phyloP scores from a whole-genome alignment of 2,797 vertebrate species.

The Ispidina lecontei region DNA sequence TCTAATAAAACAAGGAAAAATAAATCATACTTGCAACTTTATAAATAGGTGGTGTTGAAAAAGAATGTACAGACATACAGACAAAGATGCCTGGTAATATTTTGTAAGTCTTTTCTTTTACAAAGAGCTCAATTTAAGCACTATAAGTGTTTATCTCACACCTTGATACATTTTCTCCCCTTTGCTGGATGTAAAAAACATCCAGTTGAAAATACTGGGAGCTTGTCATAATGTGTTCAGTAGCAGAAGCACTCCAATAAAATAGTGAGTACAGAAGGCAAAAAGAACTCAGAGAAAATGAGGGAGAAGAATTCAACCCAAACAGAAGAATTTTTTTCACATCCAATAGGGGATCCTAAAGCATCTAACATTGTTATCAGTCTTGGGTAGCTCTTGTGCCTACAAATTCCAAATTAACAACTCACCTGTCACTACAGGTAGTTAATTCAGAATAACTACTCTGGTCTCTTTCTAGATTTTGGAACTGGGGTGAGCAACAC shows the following conservation, averaged over 20 bases:
- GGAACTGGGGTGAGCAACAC: not conserved
- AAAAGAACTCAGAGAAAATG: not conserved
- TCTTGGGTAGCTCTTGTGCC: not conserved
- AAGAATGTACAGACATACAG: not conserved
- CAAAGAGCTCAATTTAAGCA: not conserved
- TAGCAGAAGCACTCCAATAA: not conserved
- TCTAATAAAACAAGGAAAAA: slow-evolving; percentile 18
- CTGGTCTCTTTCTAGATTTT: not conserved
- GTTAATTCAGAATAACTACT: not conserved
- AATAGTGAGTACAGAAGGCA: not conserved
- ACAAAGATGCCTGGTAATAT: not conserved
- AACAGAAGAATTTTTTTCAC: not conserved
- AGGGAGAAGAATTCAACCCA: not conserved
- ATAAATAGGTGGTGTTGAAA: not conserved
- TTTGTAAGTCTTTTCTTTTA: not conserved
- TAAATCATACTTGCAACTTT: not conserved
- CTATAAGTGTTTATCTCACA: not conserved
- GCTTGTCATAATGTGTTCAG: not conserved
- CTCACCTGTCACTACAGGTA: not conserved
- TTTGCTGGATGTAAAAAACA: not conserved
- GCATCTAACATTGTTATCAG: not conserved
- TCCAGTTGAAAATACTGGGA: not conserved
- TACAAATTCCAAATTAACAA: not conserved
- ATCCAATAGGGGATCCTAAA: not conserved
- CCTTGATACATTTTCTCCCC: not conserved